Percentiles rank a stretch among this genome's conserved stretches.
phyloP scores from a whole-genome alignment of 2,113 vertebrate species.

The Regulus satrapa region DNA sequence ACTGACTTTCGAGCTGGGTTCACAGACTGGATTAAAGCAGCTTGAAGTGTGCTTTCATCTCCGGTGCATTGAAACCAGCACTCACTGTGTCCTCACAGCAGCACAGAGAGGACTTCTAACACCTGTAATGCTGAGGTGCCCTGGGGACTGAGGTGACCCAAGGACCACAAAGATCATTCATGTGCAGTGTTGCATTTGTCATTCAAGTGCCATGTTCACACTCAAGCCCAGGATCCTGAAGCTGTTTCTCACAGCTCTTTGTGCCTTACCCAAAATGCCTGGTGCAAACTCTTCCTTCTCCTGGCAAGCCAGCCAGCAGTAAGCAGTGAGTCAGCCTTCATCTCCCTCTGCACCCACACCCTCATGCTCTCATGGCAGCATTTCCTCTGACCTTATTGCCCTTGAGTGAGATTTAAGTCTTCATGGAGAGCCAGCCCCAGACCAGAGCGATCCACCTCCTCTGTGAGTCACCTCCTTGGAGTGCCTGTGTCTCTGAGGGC shows the following conservation, averaged over 20 bases:
- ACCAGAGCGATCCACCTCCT: neutral
- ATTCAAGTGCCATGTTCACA: rapidly evolving
- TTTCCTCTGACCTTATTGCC: neutral
- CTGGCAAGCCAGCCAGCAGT: neutral
- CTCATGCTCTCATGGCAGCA: neutral
- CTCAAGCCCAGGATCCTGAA: neutral
- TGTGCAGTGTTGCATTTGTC: neutral
- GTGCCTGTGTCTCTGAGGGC: neutral
- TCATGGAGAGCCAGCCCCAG: neutral
- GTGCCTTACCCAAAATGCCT: neutral
- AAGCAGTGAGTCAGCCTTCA: neutral
- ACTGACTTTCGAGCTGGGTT: neutral
- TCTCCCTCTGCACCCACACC: neutral
- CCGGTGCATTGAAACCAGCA: rapidly evolving
- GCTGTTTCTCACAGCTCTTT: neutral
- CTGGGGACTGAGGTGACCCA: neutral
- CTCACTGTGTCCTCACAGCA: rapidly evolving
- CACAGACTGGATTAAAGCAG: neutral
- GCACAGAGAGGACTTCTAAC: neutral
- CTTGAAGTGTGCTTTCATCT: neutral
- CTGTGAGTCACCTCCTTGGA: neutral
- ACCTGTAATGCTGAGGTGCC: rapidly evolving
- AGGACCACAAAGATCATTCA: neutral
- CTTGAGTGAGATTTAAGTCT: neutral
- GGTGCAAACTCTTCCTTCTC: neutral